Evolutionary conservation across 2,113 vertebrate species (phyloP).

Genomic region (Morone chrysops): DNA sequence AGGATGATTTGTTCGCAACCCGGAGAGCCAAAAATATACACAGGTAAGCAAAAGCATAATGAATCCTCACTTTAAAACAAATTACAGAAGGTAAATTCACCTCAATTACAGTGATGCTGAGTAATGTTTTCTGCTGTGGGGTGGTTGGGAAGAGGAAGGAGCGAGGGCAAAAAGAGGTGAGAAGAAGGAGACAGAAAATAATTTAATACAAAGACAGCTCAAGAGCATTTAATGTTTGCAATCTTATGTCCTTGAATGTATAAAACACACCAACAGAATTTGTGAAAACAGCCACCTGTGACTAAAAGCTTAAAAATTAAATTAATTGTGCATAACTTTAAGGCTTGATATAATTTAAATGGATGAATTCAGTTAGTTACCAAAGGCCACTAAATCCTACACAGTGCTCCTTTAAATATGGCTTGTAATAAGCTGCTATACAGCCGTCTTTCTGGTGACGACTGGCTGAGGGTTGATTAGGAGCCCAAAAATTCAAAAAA

Average conservation of each 20-base stretch:
- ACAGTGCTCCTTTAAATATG: too few species aligned
- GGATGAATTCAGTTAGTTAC: too few species aligned
- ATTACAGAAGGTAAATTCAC: conserved; percentile 15
- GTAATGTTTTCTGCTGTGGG: not conserved
- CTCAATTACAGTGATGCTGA: conserved; percentile 24
- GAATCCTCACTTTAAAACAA: not conserved
- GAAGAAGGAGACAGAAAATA: not conserved
- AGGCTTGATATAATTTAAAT: too few species aligned
- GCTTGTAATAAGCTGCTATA: too few species aligned
- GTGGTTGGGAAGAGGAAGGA: not conserved
- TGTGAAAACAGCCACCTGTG: too few species aligned
- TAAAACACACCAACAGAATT: too few species aligned
- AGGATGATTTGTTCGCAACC: conserved; percentile 18
- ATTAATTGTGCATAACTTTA: too few species aligned
- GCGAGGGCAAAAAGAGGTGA: not conserved
- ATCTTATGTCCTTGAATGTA: not conserved
- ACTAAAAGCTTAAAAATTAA: too few species aligned
- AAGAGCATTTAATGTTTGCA: not conserved
- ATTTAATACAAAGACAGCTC: not conserved
- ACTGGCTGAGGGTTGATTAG: not conserved
- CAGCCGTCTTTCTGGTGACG: too few species aligned
- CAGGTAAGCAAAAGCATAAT: conserved; percentile 14
- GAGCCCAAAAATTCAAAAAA: not conserved
- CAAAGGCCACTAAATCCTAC: too few species aligned
- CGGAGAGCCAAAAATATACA: not conserved